A percentile compares a stretch with the other conserved stretches of the same genome.
phyloP scores from a whole-genome alignment of 2,888 invertebrate species.

The Trachelus iudaicus region DNA sequence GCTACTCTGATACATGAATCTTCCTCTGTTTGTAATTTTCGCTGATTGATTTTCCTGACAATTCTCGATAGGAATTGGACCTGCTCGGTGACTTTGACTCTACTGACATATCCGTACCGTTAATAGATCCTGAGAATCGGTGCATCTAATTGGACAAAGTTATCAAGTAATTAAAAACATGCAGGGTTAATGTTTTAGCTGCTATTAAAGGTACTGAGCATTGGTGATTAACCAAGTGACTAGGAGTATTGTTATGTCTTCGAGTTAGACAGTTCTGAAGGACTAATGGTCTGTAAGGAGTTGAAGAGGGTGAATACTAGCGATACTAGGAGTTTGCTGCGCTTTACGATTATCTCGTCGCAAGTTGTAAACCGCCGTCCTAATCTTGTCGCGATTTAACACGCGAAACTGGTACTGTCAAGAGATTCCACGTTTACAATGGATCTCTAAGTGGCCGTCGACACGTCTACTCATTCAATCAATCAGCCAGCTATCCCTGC shows the following conservation, averaged over 20 bases:
- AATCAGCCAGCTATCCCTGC: neutral
- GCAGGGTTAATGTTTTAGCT: neutral
- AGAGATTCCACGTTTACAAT: neutral
- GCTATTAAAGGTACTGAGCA: neutral
- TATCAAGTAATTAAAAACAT: neutral
- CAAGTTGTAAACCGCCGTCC: slow-evolving; percentile 14
- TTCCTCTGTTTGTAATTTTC: neutral
- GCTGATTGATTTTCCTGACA: neutral
- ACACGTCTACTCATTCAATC: neutral
- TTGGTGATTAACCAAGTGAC: neutral
- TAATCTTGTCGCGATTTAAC: slow-evolving; percentile 19
- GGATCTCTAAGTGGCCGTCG: neutral
- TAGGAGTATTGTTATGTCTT: neutral
- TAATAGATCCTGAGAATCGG: neutral
- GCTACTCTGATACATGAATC: neutral
- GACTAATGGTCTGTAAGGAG: slow-evolving; percentile 1
- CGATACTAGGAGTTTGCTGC: neutral
- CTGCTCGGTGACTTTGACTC: neutral
- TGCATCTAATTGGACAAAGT: neutral
- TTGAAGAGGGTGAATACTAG: neutral
- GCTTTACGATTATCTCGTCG: neutral
- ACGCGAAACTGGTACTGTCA: slow-evolving; percentile 15
- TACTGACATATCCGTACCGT: neutral
- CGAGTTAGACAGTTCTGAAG: slow-evolving; percentile 1
- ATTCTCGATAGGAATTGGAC: neutral